Evolutionary conservation across 2,113 vertebrate species (phyloP).

Genomic region (Tursiops truncatus): DNA sequence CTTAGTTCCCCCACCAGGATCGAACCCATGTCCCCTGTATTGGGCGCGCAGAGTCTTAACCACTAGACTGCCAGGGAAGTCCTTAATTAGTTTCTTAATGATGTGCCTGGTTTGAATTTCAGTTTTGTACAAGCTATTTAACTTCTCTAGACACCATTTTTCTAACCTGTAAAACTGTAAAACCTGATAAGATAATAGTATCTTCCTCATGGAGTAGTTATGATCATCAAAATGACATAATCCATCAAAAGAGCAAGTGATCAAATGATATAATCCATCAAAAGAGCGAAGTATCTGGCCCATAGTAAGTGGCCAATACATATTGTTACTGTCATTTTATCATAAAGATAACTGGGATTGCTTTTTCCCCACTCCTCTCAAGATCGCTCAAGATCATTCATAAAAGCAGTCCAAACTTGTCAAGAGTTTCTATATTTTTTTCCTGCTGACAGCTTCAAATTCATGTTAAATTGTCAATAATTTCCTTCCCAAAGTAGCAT

Average conservation of each 20-base stretch:
- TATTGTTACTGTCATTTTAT: neutral
- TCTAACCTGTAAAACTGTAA: slow-evolving; percentile 13
- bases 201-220: neutral
- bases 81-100: neutral
- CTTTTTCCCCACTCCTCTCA: neutral
- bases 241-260: neutral
- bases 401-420: neutral
- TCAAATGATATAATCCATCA: slow-evolving; percentile 32
- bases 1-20: too few species aligned
- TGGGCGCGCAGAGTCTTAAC: too few species aligned
- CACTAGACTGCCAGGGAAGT: too few species aligned
- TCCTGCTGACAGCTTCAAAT: neutral
- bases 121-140: neutral
- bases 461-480: slow-evolving; percentile 29
- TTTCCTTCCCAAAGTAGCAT: neutral
- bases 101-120: neutral
- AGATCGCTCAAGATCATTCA: neutral
- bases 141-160: neutral
- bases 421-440: neutral
- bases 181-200: neutral
- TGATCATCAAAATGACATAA: slow-evolving; percentile 27
- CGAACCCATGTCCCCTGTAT: too few species aligned
- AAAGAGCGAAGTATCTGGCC: neutral
- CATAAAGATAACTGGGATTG: neutral
- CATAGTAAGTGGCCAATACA: neutral